phyloP scores from a whole-genome alignment of 2,113 vertebrate genomes.

The Tympanuchus pallidicinctus region DNA sequence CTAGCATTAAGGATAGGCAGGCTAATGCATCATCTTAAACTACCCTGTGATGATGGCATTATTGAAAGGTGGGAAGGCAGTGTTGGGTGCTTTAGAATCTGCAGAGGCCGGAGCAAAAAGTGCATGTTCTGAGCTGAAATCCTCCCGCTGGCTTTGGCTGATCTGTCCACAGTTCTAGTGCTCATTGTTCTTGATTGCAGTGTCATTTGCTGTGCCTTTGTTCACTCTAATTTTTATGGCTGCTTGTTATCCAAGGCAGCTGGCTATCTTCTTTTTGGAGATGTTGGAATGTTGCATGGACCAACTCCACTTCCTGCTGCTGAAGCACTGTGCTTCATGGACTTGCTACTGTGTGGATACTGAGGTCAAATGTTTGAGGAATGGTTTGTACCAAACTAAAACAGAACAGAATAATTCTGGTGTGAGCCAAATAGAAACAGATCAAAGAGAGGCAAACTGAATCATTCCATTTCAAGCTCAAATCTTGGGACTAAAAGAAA shows the following conservation, averaged over 20 bases:
- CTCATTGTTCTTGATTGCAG: slow-evolving; percentile 41
- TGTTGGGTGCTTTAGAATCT: background rate
- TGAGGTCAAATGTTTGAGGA: background rate
- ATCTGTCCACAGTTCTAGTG: slow-evolving; percentile 20
- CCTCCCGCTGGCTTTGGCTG: background rate
- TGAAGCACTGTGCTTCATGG: background rate
- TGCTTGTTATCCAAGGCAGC: slow-evolving; percentile 16
- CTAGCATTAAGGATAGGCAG: background rate
- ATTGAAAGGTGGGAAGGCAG: background rate
- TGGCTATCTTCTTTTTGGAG: slow-evolving; percentile 50
- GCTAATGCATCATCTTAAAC: background rate
- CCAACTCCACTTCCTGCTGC: background rate
- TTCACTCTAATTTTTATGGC: slow-evolving; percentile 17
- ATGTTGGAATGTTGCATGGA: background rate
- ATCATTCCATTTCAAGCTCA: background rate
- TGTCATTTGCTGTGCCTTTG: slow-evolving; percentile 27
- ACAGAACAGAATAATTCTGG: background rate
- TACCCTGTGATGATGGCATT: background rate
- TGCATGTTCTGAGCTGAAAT: background rate
- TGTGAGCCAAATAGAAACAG: background rate
- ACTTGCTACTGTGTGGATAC: background rate
- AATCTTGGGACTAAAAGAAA: background rate
- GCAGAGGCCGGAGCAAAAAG: background rate
- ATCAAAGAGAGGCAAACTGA: background rate
- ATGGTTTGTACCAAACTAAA: background rate